Conservation (phyloP, 2,797 vertebrate genomes). For the Salarias fasciatus region DNA sequence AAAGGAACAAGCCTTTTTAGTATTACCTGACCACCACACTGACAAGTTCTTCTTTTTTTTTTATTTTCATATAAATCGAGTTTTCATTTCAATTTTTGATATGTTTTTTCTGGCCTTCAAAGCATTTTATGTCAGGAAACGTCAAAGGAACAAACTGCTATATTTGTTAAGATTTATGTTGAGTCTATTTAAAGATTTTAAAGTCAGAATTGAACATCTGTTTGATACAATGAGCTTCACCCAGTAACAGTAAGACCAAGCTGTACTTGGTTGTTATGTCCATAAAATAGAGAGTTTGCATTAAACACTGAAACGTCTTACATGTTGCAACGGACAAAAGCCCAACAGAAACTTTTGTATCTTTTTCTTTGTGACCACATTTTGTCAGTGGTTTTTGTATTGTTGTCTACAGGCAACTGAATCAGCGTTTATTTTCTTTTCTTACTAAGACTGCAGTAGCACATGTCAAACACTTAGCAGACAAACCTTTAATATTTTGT, state of each 20-base stretch:
- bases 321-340: constrained; percentile 68
- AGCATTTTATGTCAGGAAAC: constrained; percentile 45
- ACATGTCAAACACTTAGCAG: constrained; percentile 78
- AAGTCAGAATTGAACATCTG: constrained; percentile 33
- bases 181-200: constrained; percentile 49
- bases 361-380: constrained; percentile 45
- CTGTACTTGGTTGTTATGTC: constrained; percentile 87
- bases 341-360: constrained; percentile 76
- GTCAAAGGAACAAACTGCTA: constrained; percentile 87
- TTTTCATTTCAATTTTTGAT: constrained; percentile 55
- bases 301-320: constrained; percentile 76
- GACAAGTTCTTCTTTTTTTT: constrained; percentile 53
- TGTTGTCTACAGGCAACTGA: constrained; percentile 64
- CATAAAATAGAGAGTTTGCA: constrained; percentile 75
- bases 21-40: constrained; percentile 67
- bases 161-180: constrained; percentile 66
- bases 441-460: constrained; percentile 75
- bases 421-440: constrained; percentile 73
- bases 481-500: constrained; percentile 80
- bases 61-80: constrained; percentile 37
- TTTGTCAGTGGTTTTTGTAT: constrained; percentile 71
- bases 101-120: constrained; percentile 45
- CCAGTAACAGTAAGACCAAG: constrained; percentile 75
- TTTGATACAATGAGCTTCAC: constrained; percentile 59
- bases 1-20: constrained; percentile 55